phyloP scores from a whole-genome alignment of 2,113 vertebrate species.

The Anguilla rostrata region DNA sequence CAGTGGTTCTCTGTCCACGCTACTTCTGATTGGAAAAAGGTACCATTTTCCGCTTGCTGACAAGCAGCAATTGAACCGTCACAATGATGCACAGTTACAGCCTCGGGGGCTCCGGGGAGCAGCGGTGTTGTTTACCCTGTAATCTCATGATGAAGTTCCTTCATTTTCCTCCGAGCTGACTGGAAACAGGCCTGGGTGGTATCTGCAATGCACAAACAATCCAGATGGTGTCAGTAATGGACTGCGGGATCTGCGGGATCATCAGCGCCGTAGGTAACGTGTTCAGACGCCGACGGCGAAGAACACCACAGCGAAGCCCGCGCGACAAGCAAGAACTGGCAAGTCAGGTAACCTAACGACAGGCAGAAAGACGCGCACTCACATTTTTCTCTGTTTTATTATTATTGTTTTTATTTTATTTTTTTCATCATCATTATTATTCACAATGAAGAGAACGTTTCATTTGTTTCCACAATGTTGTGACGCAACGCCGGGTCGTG shows the following conservation, averaged over 20 bases:
- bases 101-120: background rate
- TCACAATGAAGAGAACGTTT: background rate
- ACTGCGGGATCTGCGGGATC: no score
- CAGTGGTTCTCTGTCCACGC: background rate
- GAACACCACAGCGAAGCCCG: no score
- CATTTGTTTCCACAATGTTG: background rate
- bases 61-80: background rate
- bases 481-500: background rate
- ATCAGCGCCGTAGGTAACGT: background rate
- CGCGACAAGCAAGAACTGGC: background rate
- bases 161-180: background rate
- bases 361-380: background rate
- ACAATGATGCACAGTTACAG: background rate
- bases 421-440: background rate
- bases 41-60: background rate
- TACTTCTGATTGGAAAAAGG: background rate
- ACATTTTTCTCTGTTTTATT: no score
- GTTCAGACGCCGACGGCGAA: background rate
- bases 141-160: background rate
- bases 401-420: no score
- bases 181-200: background rate
- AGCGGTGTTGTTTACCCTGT: background rate
- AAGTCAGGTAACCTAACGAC: background rate
- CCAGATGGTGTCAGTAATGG: conserved; percentile 9
- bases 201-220: conserved; percentile 8